Conservation (phyloP, 1,140 invertebrate genomes). For the Phortica variegata region DNA sequence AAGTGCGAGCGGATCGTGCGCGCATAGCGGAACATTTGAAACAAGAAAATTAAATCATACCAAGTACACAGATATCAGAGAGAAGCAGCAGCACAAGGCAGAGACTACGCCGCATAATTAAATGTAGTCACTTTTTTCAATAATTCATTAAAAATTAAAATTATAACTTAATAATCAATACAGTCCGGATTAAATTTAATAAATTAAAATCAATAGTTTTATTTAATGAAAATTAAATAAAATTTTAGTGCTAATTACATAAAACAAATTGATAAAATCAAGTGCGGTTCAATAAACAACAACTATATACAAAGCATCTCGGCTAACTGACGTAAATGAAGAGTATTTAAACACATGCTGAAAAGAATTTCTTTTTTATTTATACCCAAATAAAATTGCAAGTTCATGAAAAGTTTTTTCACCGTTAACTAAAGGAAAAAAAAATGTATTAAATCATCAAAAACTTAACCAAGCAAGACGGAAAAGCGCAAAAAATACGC, state of each 20-base stretch:
- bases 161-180: constrained; percentile 21
- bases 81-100: constrained; percentile 24
- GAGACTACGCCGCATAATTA: constrained; percentile 26
- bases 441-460: constrained; percentile 45
- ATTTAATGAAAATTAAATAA: constrained; percentile 43
- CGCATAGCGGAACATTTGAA: background rate
- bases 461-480: constrained; percentile 8
- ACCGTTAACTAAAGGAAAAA: constrained; percentile 15
- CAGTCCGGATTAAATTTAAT: constrained; percentile 11
- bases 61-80: constrained; percentile 6
- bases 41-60: constrained; percentile 5
- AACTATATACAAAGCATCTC: constrained; percentile 18
- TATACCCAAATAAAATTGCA: constrained; percentile 37
- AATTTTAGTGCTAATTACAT: constrained; percentile 44
- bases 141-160: constrained; percentile 28
- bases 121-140: constrained; percentile 2
- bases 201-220: constrained; percentile 28
- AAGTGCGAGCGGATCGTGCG: no score
- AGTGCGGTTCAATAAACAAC: constrained; percentile 4
- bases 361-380: constrained; percentile 19
- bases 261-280: constrained; percentile 18
- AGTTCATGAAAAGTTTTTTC: constrained; percentile 27
- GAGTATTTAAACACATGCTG: constrained; percentile 4
- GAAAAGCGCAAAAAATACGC: constrained; percentile 27
- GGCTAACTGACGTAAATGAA: constrained; percentile 20